Conservation (phyloP, 2,888 invertebrate genomes). For the Merodon equestris region DNA sequence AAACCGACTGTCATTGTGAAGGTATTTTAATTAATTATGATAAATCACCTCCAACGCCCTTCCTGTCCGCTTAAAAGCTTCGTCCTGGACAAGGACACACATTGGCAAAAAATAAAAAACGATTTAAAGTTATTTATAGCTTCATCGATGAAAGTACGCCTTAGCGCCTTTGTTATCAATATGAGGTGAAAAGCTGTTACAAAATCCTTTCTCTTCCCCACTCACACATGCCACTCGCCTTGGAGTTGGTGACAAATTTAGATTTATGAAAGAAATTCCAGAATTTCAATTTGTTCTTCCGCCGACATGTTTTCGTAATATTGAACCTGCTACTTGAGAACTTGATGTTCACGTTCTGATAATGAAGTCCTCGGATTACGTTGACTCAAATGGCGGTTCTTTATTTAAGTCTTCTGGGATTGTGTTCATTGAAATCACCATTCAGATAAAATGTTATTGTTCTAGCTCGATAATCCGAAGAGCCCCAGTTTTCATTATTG, state of each 20-base stretch:
- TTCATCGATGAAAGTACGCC: conserved; percentile 23
- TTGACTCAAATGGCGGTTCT: conserved; percentile 35
- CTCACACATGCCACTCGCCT: background rate
- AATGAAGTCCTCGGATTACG: conserved; percentile 32
- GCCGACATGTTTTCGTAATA: conserved; percentile 51
- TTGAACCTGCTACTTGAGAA: conserved; percentile 26
- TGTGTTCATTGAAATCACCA: conserved; percentile 17
- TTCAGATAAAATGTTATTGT: conserved; percentile 53
- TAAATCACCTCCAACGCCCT: conserved; percentile 40
- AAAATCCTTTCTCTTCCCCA: background rate
- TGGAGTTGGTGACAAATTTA: conserved; percentile 60
- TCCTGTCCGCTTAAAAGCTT: no score
- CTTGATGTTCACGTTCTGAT: no score
- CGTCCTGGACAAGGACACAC: no score
- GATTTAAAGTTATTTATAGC: conserved; percentile 51
- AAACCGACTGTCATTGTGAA: conserved; percentile 29
- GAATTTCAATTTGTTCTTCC: conserved; percentile 60
- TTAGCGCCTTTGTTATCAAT: background rate
- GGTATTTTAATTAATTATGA: conserved; percentile 51
- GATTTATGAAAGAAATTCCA: conserved; percentile 57
- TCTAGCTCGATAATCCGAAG: conserved; percentile 26
- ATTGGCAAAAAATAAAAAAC: conserved; percentile 15
- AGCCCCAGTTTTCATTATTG: no score
- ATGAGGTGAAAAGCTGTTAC: background rate
- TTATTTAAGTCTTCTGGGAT: conserved; percentile 10